Evolutionary conservation across 2,888 invertebrate genomes (phyloP), one percentile per base, ranked within the genome.

Genomic region (Campoletis raptor): DNA sequence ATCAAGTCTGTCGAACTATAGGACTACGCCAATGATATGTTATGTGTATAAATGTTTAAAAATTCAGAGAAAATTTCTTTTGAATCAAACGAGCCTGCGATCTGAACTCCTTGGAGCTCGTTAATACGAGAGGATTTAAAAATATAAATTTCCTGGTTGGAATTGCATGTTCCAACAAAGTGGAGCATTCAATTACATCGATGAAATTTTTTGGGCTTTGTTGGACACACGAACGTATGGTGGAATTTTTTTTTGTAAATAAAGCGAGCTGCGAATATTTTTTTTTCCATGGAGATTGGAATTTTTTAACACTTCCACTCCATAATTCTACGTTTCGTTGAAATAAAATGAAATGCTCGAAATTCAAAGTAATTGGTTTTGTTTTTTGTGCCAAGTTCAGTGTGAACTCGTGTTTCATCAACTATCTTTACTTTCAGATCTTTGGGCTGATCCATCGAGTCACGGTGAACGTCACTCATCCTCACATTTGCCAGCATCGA

Each of bases 401-500:
- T 52, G 84, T 70, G 86, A 77, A 86, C 86, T 79, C 48, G 81
- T 48, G 74, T 82, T 86, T 86, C 86, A 86, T 84, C 30, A 86
- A 64, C 77, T 72, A 86, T 83, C 76, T 86, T 76, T 86, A 86
- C 64, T 86, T 86, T 91, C 93, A 94, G 93, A 90, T 92, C 87
- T 88, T 85, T 92, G 92, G 92, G 48, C 24, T 40, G 87, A 74
- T 73, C 69, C 69, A 45, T 69, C 54, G 30, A 54, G 74, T 36
- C 48, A 83, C 73, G 36, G 57, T 72, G 69, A 72, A 64, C 83
- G 67, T 36, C 36, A 79, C n/a, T 57, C 54, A 72, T 54, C 77
- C 18, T 42, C 76, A 54, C 36, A 78, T 37, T 15, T 70, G 48
- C n/a, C 73, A 52, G 76, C 36, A 37, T 70, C 76, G 12, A 54